Base-by-base conservation (phyloP, 92 coral and sea anemone species). In the Parazoanthus atlanticus region DNA sequence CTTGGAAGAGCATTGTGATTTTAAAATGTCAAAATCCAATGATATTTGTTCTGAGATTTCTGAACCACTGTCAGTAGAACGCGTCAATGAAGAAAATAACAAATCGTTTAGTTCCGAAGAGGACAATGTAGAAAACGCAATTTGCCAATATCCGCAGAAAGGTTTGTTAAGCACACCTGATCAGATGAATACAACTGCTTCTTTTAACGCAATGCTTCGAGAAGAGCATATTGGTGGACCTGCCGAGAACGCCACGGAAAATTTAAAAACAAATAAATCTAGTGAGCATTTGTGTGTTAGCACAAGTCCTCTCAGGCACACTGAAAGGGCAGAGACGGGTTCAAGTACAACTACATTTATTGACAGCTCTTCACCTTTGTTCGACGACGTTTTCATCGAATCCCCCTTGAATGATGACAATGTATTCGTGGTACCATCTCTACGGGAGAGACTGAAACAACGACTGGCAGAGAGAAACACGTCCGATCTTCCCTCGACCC, bases 381-480 rank as follows among this genome's bases (percentile, higher is more conserved):
- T 41, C 41, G 78, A 84, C n/a, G 78, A 70, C 19, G 87, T 67
- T 26, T 84, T 84, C 74, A 46, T 70, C 21, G 79, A 69, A 72
- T 84, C 87, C 33, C 66, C 87, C 33, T 30, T 28, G 41, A 25
- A 31, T 23, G 66, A 84, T 70, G 67, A 84, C 17, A 32, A 66
- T 9, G 77, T 43, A 46, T 49, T 69, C 17, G 66, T 69, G 38
- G 29, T 49, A 17, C 67, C 87, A 15, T 84, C 87, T 23, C 38
- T 84, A 69, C 76, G 87, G 54, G 87, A 84, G 26, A 71, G 87
- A 26, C 58, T 84, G 66, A 43, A 8, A 34, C 40, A 46, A 29
- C 78, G 67, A 25, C 3, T 84, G 28, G 65, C 33, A 23, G 67
- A 46, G 56, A 47, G 74, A 33, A 49, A 70, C 9, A 8, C 29